phyloP scores from a whole-genome alignment of 2,797 vertebrate species.

The Choloepus didactylus region DNA sequence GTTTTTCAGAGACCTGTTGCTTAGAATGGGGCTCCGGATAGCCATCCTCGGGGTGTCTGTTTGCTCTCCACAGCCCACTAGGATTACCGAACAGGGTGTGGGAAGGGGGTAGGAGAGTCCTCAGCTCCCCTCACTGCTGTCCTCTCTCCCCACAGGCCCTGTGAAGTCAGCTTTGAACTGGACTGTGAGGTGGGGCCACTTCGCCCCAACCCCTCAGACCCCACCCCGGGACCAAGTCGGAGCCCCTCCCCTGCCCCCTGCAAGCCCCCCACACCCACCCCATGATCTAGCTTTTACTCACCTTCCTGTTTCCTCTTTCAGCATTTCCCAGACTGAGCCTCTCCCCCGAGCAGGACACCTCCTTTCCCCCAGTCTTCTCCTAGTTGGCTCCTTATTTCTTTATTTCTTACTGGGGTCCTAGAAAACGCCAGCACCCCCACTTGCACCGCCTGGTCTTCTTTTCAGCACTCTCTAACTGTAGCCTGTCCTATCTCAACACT shows the following conservation, averaged over 20 bases:
- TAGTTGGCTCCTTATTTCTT: neutral
- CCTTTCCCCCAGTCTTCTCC: neutral
- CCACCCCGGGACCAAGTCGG: neutral
- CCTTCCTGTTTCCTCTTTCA: slow-evolving; percentile 55
- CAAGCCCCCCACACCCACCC: neutral
- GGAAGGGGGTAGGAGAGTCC: neutral
- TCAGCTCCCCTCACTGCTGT: neutral
- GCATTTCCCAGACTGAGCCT: neutral
- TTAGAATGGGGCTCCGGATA: neutral
- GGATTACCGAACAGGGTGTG: accelerated
- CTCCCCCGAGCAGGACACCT: neutral
- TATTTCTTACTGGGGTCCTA: neutral
- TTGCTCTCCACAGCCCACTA: neutral
- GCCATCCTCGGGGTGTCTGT: too few relatives aligned
- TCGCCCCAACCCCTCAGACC: neutral
- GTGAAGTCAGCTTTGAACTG: neutral
- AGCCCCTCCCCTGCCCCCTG: neutral
- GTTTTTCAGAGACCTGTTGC: neutral
- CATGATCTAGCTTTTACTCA: neutral
- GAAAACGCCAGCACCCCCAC: neutral
- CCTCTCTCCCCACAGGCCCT: slow-evolving; percentile 70
- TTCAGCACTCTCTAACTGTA: neutral
- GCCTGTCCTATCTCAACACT: neutral
- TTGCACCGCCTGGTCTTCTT: neutral
- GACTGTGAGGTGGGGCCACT: neutral